phyloP scores from a whole-genome alignment of 2,888 invertebrate species.

The Leucophora obtusa region DNA sequence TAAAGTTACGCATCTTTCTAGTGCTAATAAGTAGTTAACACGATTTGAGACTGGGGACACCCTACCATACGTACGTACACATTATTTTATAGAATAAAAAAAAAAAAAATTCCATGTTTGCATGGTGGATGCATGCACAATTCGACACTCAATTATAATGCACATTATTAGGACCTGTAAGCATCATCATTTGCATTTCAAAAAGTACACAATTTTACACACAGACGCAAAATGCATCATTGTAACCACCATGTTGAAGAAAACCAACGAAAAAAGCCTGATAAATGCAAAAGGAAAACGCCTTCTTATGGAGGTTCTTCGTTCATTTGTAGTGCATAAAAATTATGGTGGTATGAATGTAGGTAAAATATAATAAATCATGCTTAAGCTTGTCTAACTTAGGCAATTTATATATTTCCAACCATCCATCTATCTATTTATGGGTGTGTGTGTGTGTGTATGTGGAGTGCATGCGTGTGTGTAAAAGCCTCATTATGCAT shows the following conservation, averaged over 20 bases:
- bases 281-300: slow-evolving; percentile 48
- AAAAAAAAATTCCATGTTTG: background rate
- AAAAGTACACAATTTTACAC: slow-evolving; percentile 61
- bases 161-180: slow-evolving; percentile 60
- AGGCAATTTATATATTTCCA: background rate
- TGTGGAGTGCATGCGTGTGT: slow-evolving; percentile 22
- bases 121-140: slow-evolving; percentile 41
- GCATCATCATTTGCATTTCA: slow-evolving; percentile 76
- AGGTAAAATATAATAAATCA: slow-evolving; percentile 19
- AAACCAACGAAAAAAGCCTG: slow-evolving; percentile 67
- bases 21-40: too few species aligned
- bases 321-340: background rate
- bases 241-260: slow-evolving; percentile 69
- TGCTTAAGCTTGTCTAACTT: slow-evolving; percentile 5
- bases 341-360: slow-evolving; percentile 10
- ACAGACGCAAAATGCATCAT: slow-evolving; percentile 31
- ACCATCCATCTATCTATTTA: background rate
- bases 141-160: slow-evolving; percentile 63
- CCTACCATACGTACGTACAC: background rate
- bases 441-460: background rate
- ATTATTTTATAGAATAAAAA: background rate
- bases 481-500: slow-evolving; percentile 60
- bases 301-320: slow-evolving; percentile 32
- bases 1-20: too few species aligned
- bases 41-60: too few species aligned